These are phyloP conservation scores for Ondatra zibethicus DNA, from an alignment of 2,113 vertebrate species.

Conservation along the genomic window DNA sequence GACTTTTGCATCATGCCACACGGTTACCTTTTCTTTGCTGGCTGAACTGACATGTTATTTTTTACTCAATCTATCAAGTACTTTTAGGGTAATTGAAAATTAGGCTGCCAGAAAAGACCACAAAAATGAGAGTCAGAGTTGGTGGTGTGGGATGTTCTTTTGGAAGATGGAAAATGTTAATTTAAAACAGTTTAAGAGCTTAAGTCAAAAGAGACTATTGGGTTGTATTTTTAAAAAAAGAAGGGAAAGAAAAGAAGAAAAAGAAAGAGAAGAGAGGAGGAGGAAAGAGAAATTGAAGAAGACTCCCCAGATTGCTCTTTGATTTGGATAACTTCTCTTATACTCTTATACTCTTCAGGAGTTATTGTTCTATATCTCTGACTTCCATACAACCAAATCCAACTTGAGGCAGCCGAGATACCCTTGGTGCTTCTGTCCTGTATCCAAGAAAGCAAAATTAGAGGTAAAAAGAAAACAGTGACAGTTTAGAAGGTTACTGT, in stretches of 20 bases:
- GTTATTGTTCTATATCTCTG: conserved; percentile 16
- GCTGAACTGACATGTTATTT: conserved; percentile 22
- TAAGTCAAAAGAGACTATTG: conserved; percentile 59
- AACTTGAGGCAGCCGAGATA: not conserved
- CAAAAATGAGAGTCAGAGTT: not conserved
- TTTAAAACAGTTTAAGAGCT: conserved; percentile 63
- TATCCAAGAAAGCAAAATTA: conserved; percentile 74
- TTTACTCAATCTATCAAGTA: not conserved
- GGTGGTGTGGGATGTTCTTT: conserved; percentile 19
- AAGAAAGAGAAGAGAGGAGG: not conserved
- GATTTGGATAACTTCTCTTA: conserved; percentile 4
- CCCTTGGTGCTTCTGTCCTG: not conserved
- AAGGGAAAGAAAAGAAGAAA: not conserved
- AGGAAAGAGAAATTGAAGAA: not conserved
- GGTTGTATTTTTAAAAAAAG: not conserved
- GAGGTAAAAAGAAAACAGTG: conserved; percentile 33
- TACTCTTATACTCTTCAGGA: conserved; percentile 60
- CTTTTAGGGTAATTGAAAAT: conserved; percentile 27
- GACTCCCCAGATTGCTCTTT: not conserved
- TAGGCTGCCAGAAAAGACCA: not conserved
- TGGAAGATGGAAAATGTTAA: conserved; percentile 53
- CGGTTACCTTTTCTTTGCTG: not conserved
- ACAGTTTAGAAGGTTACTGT: conserved; percentile 33
- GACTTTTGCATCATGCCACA: not conserved
- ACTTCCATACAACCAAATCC: conserved; percentile 50